These are phyloP conservation scores for Brachycybe producta DNA, from an alignment of 2,888 invertebrate species.

Conservation along the genomic window DNA sequence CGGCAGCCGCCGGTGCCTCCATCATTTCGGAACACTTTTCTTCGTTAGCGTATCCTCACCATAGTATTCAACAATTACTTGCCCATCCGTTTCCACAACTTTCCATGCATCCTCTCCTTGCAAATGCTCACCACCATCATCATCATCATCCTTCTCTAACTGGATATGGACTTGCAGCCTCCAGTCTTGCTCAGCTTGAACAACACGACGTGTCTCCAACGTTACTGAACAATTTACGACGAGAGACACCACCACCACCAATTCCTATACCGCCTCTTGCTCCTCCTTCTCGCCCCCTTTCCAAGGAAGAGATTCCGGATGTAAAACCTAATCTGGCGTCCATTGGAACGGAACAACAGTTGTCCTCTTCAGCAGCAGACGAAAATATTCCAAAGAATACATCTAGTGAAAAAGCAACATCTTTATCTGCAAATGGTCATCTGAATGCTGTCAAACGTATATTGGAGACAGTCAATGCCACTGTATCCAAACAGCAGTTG, in stretches of 20 bases:
- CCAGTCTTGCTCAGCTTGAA: not conserved
- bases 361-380: no score
- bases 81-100: conserved; percentile 14
- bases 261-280: no score
- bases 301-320: not conserved
- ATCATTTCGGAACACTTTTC: conserved; percentile 11
- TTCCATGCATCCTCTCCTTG: conserved; percentile 19
- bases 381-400: not conserved
- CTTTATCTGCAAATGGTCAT: conserved; percentile 16
- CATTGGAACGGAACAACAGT: not conserved
- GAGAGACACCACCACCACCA: no score
- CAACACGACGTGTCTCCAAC: no score
- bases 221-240: no score
- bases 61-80: conserved; percentile 15
- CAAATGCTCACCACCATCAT: conserved; percentile 15
- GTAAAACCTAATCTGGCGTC: not conserved
- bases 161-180: conserved; percentile 20
- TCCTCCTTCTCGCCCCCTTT: conserved; percentile 16
- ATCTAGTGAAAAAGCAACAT: not conserved
- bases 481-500: conserved; percentile 58
- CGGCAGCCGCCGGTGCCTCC: not conserved
- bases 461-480: conserved; percentile 58
- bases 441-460: conserved; percentile 48
- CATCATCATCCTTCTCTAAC: conserved; percentile 9
- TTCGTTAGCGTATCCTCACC: conserved; percentile 11